A percentile compares a stretch with the other conserved stretches of the same genome.
Conservation (phyloP, 2,113 vertebrate genomes). For the Xiphophorus maculatus region DNA sequence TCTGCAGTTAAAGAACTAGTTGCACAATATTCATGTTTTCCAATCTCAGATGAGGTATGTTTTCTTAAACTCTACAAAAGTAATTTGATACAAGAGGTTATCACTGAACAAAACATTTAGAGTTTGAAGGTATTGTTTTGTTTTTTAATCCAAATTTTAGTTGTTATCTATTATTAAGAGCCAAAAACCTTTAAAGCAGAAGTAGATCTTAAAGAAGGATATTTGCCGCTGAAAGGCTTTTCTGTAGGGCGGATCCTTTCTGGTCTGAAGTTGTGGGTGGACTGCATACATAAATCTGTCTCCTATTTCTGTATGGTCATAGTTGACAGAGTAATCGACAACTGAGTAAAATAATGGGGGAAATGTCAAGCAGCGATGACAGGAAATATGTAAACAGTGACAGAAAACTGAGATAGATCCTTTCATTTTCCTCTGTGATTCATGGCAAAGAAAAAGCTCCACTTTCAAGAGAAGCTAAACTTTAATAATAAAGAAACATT, state of each 20-base stretch:
- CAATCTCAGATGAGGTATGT: conserved; percentile 12
- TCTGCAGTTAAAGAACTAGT: neutral
- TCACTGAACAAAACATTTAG: conserved; percentile 34
- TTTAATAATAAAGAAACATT: conserved; percentile 13
- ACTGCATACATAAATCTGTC: conserved; percentile 55
- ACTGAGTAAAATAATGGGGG: conserved; percentile 38
- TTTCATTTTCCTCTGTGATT: conserved; percentile 37
- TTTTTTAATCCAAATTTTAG: conserved; percentile 37
- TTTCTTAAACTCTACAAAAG: conserved; percentile 35
- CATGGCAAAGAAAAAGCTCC: conserved; percentile 4
- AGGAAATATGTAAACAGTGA: conserved; percentile 56
- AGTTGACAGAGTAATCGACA: conserved; percentile 58
- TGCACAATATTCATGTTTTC: neutral
- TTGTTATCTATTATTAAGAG: conserved; percentile 1
- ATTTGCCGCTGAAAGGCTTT: conserved; percentile 54
- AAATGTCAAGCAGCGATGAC: conserved; percentile 48
- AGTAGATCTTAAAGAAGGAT: conserved; percentile 36
- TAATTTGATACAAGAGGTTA: conserved; percentile 43
- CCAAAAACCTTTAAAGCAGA: conserved; percentile 3
- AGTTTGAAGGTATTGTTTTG: conserved; percentile 34
- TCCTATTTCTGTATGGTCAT: conserved; percentile 39
- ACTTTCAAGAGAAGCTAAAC: conserved; percentile 18
- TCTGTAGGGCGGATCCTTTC: conserved; percentile 49
- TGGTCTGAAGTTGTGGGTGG: conserved; percentile 35
- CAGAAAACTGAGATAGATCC: conserved; percentile 46